Evolutionary conservation across 1,140 invertebrate species (phyloP).

Genomic region (Rhagoletis pomonella): DNA sequence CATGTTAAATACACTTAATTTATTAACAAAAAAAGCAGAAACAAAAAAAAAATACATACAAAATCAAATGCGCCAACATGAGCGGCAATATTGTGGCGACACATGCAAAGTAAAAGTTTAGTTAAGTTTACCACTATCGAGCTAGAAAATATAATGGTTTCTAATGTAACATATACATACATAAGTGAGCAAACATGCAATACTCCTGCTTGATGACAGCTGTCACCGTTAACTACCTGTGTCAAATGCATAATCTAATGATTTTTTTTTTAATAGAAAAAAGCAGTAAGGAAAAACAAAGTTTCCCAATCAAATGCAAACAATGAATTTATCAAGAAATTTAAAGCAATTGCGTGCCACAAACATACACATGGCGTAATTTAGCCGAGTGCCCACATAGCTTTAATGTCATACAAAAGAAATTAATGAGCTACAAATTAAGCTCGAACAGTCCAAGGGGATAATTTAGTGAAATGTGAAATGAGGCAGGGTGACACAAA

Average conservation of each 20-base stretch:
- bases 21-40: neutral
- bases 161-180: neutral
- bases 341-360: neutral
- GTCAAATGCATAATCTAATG: constrained; percentile 32
- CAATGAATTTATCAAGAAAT: constrained; percentile 42
- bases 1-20: constrained; percentile 35
- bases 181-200: neutral
- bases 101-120: constrained; percentile 48
- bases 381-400: neutral
- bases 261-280: constrained; percentile 9
- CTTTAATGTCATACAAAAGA: constrained; percentile 33
- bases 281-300: neutral
- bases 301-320: constrained; percentile 41
- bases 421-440: constrained; percentile 51
- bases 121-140: neutral
- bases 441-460: neutral
- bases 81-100: neutral
- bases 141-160: neutral
- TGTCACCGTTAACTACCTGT: constrained; percentile 39
- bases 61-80: neutral
- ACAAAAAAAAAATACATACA: neutral
- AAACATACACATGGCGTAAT: neutral
- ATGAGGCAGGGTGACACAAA: neutral
- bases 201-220: constrained; percentile 15
- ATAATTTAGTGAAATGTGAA: constrained; percentile 19